These are phyloP conservation scores for Eupithecia subfuscata DNA, from an alignment of 2,888 invertebrate species.

Conservation along the genomic window DNA sequence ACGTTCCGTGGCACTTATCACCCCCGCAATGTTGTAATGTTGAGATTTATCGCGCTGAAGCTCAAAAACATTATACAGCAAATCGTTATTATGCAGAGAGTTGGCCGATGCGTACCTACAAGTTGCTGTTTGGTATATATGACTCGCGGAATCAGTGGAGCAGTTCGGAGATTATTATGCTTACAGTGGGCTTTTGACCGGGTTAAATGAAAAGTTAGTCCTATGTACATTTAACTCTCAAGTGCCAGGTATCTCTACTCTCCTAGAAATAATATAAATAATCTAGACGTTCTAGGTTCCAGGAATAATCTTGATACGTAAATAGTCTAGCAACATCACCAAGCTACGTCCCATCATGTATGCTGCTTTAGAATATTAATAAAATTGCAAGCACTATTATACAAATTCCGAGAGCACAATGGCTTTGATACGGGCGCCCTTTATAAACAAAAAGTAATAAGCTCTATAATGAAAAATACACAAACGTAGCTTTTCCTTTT, in stretches of 20 bases:
- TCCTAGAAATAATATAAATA: not conserved
- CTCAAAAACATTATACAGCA: conserved; percentile 44
- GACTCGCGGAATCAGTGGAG: conserved; percentile 5
- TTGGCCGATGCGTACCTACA: conserved; percentile 28
- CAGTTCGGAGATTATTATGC: not conserved
- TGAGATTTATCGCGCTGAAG: conserved; percentile 42
- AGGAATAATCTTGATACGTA: not conserved
- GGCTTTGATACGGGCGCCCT: conserved; percentile 14
- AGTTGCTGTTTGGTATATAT: conserved; percentile 27
- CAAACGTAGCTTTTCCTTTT: conserved; percentile 22
- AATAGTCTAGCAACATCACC: not conserved
- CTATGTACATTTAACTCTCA: not conserved
- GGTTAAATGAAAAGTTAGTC: not conserved
- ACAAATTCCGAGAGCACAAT: conserved; percentile 1
- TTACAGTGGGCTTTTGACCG: not conserved
- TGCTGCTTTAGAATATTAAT: conserved; percentile 1
- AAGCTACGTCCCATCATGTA: not conserved
- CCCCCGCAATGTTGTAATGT: conserved; percentile 43
- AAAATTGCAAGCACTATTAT: conserved; percentile 7
- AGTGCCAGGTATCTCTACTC: not conserved
- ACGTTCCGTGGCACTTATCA: conserved; percentile 44
- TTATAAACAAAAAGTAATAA: conserved; percentile 32
- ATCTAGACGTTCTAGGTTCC: not conserved
- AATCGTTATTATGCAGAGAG: conserved; percentile 40
- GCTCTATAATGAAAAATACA: conserved; percentile 34